These are phyloP conservation scores for Rhopalosiphum nymphaeae DNA, from an alignment of 2,888 invertebrate species.

Conservation along the genomic window DNA sequence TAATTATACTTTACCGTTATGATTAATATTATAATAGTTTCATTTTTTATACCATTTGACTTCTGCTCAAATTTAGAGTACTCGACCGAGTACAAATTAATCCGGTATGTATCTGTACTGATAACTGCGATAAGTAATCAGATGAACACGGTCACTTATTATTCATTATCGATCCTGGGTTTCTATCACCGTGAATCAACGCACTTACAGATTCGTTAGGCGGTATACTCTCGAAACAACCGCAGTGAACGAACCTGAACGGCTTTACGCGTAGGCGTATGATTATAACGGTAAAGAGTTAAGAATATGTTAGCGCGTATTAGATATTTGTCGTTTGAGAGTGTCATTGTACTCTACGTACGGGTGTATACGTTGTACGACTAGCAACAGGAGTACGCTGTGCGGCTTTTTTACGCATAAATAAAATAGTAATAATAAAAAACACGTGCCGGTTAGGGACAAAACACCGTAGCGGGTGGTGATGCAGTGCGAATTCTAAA, in stretches of 20 bases:
- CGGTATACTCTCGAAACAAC: background rate
- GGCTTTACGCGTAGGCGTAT: background rate
- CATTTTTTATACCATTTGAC: background rate
- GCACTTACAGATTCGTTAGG: background rate
- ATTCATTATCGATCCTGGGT: background rate
- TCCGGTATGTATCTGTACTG: background rate
- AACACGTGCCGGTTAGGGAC: background rate
- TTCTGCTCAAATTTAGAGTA: background rate
- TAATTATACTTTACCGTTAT: background rate
- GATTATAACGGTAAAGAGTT: background rate
- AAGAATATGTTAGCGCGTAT: background rate
- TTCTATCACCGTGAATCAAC: background rate
- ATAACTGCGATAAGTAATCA: background rate
- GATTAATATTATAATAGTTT: background rate
- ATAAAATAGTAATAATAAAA: background rate
- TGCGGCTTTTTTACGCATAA: background rate
- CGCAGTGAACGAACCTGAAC: background rate
- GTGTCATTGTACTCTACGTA: background rate
- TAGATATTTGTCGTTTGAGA: background rate
- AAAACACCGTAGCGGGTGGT: background rate
- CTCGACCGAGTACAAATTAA: background rate
- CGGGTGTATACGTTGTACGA: background rate
- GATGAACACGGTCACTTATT: background rate
- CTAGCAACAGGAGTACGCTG: background rate
- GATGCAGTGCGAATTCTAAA: background rate